phyloP scores from a whole-genome alignment of 1,140 invertebrate species.

The Euura lappo region DNA sequence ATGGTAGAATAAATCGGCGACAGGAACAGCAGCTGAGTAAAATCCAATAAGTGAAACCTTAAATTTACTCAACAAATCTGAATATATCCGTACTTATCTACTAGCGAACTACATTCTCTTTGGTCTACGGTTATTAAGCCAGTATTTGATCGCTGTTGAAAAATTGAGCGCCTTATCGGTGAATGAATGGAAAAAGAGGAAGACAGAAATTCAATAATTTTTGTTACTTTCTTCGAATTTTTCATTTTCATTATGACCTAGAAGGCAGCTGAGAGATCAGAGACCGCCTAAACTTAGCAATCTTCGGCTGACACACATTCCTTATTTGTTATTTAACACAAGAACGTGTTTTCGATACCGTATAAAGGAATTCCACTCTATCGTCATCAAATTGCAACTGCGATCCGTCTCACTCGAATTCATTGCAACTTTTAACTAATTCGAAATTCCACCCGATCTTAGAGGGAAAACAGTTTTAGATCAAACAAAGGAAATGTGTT shows the following conservation, averaged over 20 bases:
- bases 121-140: not conserved
- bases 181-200: too few species aligned
- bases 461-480: too few species aligned
- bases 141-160: too few species aligned
- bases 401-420: not conserved
- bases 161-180: too few species aligned
- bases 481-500: too few species aligned
- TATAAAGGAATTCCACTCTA: not conserved
- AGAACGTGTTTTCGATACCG: not conserved
- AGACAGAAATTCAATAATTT: too few species aligned
- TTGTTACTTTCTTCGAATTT: too few species aligned
- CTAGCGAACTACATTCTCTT: slow-evolving; percentile 24
- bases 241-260: too few species aligned
- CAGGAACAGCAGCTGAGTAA: slow-evolving; percentile 11
- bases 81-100: slow-evolving; percentile 25
- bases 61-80: slow-evolving; percentile 35
- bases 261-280: not conserved
- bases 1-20: too few species aligned
- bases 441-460: too few species aligned
- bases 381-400: not conserved
- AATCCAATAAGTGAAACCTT: slow-evolving; percentile 49
- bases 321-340: not conserved
- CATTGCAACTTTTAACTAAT: too few species aligned
- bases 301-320: not conserved
- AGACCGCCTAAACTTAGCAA: not conserved